Evolutionary conservation across 2,888 invertebrate species (phyloP).

Genomic region (Cetonia aurata): DNA sequence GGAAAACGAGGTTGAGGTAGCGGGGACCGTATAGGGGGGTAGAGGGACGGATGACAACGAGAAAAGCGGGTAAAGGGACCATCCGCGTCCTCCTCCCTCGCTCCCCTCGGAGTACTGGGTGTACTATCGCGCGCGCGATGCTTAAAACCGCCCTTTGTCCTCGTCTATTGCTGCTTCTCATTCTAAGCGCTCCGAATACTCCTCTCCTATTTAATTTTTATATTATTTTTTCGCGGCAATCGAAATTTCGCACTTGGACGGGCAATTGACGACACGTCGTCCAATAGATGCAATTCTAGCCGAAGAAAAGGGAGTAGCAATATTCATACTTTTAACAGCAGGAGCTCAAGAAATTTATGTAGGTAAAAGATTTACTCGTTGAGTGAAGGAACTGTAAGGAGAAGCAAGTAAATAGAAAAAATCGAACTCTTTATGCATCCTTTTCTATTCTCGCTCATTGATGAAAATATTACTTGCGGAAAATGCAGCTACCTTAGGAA

Average conservation of each 20-base stretch:
- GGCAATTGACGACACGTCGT: not conserved
- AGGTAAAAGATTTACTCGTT: no score
- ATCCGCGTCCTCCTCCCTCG: not conserved
- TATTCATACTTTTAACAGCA: not conserved
- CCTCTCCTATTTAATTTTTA: not conserved
- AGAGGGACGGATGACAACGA: slow-evolving; percentile 23
- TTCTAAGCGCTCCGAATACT: slow-evolving; percentile 14
- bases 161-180: slow-evolving; percentile 15
- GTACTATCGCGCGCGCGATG: slow-evolving; percentile 44
- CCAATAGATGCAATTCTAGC: slow-evolving; percentile 7
- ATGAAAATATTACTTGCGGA: no score
- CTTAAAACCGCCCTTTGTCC: slow-evolving; percentile 34
- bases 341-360: not conserved
- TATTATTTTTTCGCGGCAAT: slow-evolving; percentile 12
- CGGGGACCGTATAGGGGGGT: slow-evolving; percentile 44
- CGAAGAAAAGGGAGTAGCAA: not conserved
- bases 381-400: no score
- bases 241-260: slow-evolving; percentile 31
- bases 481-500: no score
- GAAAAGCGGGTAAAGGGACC: slow-evolving; percentile 37
- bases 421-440: no score
- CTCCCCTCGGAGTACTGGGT: slow-evolving; percentile 5
- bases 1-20: slow-evolving; percentile 44
- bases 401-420: no score
- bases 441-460: no score